Evolutionary conservation across 2,113 vertebrate genomes (phyloP).

Genomic region (Miniopterus natalensis): DNA sequence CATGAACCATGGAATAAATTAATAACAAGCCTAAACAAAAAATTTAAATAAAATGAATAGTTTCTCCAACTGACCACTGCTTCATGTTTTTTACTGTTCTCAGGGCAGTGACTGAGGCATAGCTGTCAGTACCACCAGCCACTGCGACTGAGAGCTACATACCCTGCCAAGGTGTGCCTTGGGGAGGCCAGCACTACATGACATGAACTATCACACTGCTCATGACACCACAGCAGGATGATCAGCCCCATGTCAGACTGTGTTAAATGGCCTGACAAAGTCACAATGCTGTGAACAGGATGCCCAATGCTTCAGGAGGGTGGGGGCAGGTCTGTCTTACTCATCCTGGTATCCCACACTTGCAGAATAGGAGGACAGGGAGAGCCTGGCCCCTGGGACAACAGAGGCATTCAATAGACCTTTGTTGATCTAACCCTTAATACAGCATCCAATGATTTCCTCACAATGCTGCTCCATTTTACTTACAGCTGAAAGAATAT

Average conservation of each 20-base stretch:
- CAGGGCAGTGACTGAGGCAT: not conserved
- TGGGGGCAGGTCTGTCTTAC: not conserved
- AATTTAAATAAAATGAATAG: constrained; percentile 18
- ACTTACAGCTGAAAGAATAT: constrained; percentile 28
- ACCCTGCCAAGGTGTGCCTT: not conserved
- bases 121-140: not conserved
- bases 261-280: not conserved
- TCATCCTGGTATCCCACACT: not conserved
- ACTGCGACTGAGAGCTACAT: not conserved
- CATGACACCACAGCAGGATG: not conserved
- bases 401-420: not conserved
- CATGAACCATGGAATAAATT: not conserved
- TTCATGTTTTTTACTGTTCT: not conserved
- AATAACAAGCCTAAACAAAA: constrained; percentile 1
- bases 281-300: not conserved
- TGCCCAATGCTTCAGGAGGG: not conserved
- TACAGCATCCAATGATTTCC: not conserved
- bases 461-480: not conserved
- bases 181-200: not conserved
- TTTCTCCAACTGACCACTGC: not conserved
- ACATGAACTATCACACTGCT: not conserved
- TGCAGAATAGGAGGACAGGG: not conserved
- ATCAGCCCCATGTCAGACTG: too few species aligned
- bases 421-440: not conserved
- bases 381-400: not conserved